Conservation (phyloP, 1,140 invertebrate genomes). For the Drosophila ambigua region DNA sequence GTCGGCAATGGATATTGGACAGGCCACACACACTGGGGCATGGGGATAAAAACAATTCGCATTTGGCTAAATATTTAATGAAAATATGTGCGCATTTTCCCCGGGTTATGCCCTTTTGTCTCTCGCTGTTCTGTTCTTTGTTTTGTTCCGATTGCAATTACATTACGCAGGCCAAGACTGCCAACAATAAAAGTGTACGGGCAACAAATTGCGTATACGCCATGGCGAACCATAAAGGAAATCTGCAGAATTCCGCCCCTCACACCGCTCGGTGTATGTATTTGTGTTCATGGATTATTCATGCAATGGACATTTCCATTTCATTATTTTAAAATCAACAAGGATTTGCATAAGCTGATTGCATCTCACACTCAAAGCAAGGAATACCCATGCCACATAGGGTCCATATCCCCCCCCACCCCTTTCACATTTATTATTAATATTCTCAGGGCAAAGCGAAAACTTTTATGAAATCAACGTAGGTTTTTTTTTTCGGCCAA, state of each 20-base stretch:
- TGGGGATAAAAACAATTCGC: conserved; percentile 6
- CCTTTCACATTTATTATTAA: conserved; percentile 46
- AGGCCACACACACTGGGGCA: background rate
- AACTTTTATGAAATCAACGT: conserved; percentile 70
- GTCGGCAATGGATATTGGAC: conserved; percentile 63
- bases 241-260: conserved; percentile 1
- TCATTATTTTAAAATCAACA: conserved; percentile 75
- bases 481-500: conserved; percentile 20
- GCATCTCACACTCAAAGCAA: conserved; percentile 24
- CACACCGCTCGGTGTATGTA: background rate
- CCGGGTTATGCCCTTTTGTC: conserved; percentile 28
- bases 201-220: conserved; percentile 40
- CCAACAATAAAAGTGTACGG: conserved; percentile 35
- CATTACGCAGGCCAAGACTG: conserved; percentile 54
- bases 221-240: conserved; percentile 7
- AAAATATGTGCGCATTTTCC: conserved; percentile 67
- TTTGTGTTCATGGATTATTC: conserved; percentile 60
- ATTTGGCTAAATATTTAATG: conserved; percentile 80
- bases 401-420: background rate
- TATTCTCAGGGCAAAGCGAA: conserved; percentile 47
- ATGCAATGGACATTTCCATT: conserved; percentile 62
- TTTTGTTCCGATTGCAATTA: conserved; percentile 68
- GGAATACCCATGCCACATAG: too few species aligned
- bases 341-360: conserved; percentile 77
- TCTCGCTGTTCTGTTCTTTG: conserved; percentile 13